Evolutionary conservation across 2,888 invertebrate species (phyloP).

Genomic region (Heliconius aoede): DNA sequence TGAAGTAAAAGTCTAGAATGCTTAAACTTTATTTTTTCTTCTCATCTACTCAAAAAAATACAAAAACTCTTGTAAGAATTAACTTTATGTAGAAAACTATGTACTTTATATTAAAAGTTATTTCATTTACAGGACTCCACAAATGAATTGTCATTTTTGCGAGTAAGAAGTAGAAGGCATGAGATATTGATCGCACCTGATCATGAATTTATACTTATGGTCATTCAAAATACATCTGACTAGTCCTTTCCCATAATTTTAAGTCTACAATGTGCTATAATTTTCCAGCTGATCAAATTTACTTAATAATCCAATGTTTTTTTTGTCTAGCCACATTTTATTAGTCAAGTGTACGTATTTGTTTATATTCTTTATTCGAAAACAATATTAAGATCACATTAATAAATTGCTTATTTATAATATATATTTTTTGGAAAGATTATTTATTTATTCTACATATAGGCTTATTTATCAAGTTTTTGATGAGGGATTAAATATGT

Average conservation of each 20-base stretch:
- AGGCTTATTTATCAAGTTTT: not conserved
- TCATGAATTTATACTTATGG: slow-evolving; percentile 96
- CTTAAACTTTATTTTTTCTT: too few species aligned
- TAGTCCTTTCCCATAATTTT: slow-evolving; percentile 51
- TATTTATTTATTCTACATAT: not conserved
- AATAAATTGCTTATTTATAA: slow-evolving; percentile 3
- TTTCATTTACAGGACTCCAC: slow-evolving; percentile 89
- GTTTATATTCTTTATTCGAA: not conserved
- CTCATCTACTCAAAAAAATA: too few species aligned
- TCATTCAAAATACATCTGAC: slow-evolving; percentile 92
- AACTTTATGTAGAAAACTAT: not conserved
- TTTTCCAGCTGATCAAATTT: slow-evolving; percentile 5
- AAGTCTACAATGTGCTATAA: slow-evolving; percentile 17
- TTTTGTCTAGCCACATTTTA: slow-evolving; percentile 18
- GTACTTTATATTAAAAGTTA: not conserved
- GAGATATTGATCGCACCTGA: slow-evolving; percentile 99
- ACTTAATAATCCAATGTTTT: slow-evolving; percentile 4
- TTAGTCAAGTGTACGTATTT: not conserved
- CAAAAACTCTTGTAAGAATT: not conserved
- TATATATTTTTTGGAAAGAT: not conserved
- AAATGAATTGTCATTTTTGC: slow-evolving; percentile 97
- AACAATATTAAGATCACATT: not conserved
- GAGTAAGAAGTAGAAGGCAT: slow-evolving; percentile 97
- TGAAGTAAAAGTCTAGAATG: too few species aligned
- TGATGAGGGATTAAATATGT: not conserved